Percentiles rank a stretch among this genome's conserved stretches.
phyloP scores from a whole-genome alignment of 2,113 vertebrate species.

The Zosterops pallidus region DNA sequence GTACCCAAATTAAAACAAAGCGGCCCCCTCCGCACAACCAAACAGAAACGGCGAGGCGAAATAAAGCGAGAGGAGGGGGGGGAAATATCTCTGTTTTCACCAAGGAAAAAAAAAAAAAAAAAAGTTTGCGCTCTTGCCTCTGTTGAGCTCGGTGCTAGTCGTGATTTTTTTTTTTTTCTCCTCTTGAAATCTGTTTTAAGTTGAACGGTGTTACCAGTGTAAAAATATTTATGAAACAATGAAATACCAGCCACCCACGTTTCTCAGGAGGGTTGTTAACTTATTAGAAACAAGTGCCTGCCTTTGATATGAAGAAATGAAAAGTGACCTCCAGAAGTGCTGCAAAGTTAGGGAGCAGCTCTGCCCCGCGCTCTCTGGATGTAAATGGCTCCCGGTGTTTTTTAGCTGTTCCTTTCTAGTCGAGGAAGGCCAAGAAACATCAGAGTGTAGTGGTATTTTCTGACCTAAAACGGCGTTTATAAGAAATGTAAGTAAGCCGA shows the following conservation, averaged over 20 bases:
- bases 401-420: background rate
- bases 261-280: slow-evolving; percentile 78
- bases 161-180: slow-evolving; percentile 6
- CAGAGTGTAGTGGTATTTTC: background rate
- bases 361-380: slow-evolving; percentile 32
- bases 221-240: slow-evolving; percentile 81
- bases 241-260: slow-evolving; percentile 74
- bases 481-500: background rate
- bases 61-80: background rate
- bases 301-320: slow-evolving; percentile 75
- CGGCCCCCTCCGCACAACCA: background rate
- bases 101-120: background rate
- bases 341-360: slow-evolving; percentile 72
- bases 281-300: slow-evolving; percentile 76
- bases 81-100: background rate
- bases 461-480: background rate
- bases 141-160: background rate
- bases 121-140: slow-evolving; percentile 27
- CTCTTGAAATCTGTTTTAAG: slow-evolving; percentile 63
- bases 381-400: slow-evolving; percentile 46
- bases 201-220: slow-evolving; percentile 68
- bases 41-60: background rate
- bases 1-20: slow-evolving; percentile 45
- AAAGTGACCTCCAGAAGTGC: slow-evolving; percentile 72
- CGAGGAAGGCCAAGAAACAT: slow-evolving; percentile 10